Percentiles rank a stretch among this genome's conserved stretches.
Evolutionary conservation across 2,113 vertebrate species (phyloP).

Genomic region (Petrocephalus zakoni): DNA sequence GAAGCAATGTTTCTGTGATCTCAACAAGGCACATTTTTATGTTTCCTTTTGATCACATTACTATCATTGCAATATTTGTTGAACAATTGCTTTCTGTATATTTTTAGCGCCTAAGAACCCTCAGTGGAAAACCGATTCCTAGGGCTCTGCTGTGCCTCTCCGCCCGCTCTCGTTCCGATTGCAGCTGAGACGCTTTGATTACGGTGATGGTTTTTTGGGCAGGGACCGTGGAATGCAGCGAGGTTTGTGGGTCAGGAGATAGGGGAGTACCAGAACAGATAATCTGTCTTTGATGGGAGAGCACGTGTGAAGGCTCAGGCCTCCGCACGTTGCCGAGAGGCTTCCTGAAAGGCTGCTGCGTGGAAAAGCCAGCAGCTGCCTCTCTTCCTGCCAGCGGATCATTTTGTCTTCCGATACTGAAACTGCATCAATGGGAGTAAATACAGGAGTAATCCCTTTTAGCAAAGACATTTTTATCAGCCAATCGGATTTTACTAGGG

Average conservation of each 20-base stretch:
- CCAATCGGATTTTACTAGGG: background rate
- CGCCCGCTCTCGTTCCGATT: background rate
- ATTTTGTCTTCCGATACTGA: background rate
- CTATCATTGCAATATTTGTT: background rate
- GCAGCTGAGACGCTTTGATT: background rate
- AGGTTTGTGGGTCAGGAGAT: conserved; percentile 42
- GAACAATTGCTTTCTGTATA: background rate
- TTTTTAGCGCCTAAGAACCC: background rate
- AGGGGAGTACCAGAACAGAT: conserved; percentile 11
- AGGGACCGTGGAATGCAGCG: background rate
- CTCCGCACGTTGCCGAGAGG: background rate
- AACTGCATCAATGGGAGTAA: background rate
- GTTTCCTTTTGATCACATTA: background rate
- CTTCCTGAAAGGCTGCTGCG: background rate
- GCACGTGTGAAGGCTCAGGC: conserved; percentile 27
- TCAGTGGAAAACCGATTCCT: background rate
- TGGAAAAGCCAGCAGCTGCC: background rate
- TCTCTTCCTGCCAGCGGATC: background rate
- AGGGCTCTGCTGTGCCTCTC: background rate
- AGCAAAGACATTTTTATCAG: background rate
- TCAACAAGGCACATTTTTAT: background rate
- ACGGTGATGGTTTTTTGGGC: background rate
- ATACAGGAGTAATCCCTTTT: background rate
- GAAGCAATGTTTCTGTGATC: background rate
- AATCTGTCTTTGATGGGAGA: conserved; percentile 21